Evolutionary conservation across 1,140 invertebrate genomes (phyloP).

Genomic region (Drosophila hydei): DNA sequence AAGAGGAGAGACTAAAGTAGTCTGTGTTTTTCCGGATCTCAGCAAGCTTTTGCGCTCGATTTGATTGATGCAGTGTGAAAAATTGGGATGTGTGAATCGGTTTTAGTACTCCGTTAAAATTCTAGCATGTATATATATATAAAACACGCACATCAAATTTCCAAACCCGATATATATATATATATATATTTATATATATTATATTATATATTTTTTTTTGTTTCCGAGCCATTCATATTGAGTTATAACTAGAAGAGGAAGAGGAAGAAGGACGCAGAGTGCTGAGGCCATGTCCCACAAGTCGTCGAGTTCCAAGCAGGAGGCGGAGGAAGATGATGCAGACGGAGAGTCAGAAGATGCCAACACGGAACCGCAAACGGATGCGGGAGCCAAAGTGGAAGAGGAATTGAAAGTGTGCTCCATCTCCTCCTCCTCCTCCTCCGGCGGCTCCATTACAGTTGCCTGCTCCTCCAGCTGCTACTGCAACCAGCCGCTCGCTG

Average conservation of each 20-base stretch:
- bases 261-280: background rate
- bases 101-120: constrained; percentile 10
- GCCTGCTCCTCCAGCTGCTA: no score
- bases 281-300: background rate
- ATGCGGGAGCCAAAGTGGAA: no score
- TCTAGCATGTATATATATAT: constrained; percentile 12
- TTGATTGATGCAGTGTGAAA: background rate
- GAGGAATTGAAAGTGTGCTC: no score
- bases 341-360: background rate
- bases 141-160: constrained; percentile 2
- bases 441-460: no score
- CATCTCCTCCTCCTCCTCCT: no score
- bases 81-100: background rate
- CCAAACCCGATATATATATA: constrained; percentile 6
- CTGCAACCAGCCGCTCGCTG: no score
- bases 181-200: constrained; percentile 3
- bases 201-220: background rate
- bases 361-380: background rate
- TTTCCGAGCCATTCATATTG: background rate
- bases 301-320: background rate
- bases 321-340: background rate
- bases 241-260: background rate
- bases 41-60: background rate
- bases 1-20: no score
- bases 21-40: background rate